A percentile compares a stretch with the other conserved stretches of the same genome.
phyloP scores from a whole-genome alignment of 2,113 vertebrate species.

The Synchiropus splendidus region DNA sequence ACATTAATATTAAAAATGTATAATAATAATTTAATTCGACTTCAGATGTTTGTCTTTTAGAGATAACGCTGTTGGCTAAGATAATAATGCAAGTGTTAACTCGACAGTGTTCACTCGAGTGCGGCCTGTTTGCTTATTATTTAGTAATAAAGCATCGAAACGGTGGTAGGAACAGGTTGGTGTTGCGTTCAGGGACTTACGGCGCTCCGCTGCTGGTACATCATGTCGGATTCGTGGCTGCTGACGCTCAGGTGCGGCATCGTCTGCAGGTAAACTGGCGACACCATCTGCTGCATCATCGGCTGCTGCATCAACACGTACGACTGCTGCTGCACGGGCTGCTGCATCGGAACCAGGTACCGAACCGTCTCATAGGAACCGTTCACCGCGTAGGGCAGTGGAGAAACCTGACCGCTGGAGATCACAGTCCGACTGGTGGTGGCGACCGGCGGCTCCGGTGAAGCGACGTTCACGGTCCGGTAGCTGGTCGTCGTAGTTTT shows the following conservation, averaged over 20 bases:
- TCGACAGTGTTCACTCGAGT: too few species aligned
- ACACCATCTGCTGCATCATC: conserved; percentile 32
- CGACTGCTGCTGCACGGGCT: conserved; percentile 21
- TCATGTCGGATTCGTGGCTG: conserved; percentile 32
- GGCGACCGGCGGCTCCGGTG: conserved; percentile 28
- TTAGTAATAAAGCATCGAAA: not conserved
- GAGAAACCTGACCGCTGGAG: conserved; percentile 5
- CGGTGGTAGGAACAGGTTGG: not conserved
- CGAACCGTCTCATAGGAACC: conserved; percentile 35
- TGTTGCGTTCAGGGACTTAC: conserved; percentile 1
- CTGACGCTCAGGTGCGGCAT: conserved; percentile 26
- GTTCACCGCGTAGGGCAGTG: conserved; percentile 28
- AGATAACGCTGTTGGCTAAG: too few species aligned
- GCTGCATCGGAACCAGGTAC: conserved; percentile 47
- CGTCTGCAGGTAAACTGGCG: conserved; percentile 43
- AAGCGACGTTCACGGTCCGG: conserved; percentile 34
- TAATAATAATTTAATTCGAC: too few species aligned
- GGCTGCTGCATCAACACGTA: conserved; percentile 20
- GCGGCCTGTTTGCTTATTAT: too few species aligned
- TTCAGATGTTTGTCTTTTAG: too few species aligned
- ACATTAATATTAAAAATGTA: too few species aligned
- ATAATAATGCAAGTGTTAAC: too few species aligned
- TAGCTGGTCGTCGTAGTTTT: conserved; percentile 35
- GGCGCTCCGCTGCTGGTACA: conserved; percentile 5
- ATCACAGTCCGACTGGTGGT: conserved; percentile 3